Evolutionary conservation across 2,888 invertebrate genomes (phyloP), one percentile per base, ranked within the genome.

Genomic region (Ptilodon capucinus): DNA sequence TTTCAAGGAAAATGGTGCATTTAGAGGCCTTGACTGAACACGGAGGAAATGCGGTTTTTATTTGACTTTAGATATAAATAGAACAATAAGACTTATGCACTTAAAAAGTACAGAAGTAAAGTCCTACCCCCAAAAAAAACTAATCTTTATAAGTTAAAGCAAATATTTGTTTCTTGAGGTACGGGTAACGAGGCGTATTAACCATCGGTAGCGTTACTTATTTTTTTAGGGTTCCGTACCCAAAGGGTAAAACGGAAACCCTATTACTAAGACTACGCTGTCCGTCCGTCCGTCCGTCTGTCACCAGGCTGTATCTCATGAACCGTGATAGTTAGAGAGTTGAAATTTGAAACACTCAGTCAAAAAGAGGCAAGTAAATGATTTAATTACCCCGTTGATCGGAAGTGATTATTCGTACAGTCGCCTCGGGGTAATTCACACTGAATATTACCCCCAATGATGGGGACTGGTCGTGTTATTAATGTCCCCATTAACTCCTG

Each of bases 361-460:
- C 25, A 5, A 14, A 14, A 4, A 14, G 14, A 32, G 32, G n/a
- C 11, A 1, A 11, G 32, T 14, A 2, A 28, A 32, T 32, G 14
- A 32, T 32, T 32, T 28, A 14, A 32, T 32, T 32, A 32, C 36
- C 11, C 7, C 11, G 39, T 9, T 42, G 32, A 45, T 47, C 43
- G 51, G 55, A 51, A 44, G 51, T 45, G 19, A 58, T 59, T 42
- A 46, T 34, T 58, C 51, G 1, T 23, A 3, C 5, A n/a, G 46
- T 46, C 42, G 35, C 59, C 45, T 5, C 17, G 14, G 46, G 59
- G 50, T 50, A 47, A n/a, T 35, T 39, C 17, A n/a, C 4, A 38
- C 19, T 28, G 42, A 48, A 48, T 44, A 59, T 64, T 64, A 59
- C 48, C 64, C 59, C 36, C 45, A 64, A 64, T 64, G 54, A 64